Evolutionary conservation across 2,797 vertebrate species (phyloP).

Genomic region (Brachyrhaphis roseni): DNA sequence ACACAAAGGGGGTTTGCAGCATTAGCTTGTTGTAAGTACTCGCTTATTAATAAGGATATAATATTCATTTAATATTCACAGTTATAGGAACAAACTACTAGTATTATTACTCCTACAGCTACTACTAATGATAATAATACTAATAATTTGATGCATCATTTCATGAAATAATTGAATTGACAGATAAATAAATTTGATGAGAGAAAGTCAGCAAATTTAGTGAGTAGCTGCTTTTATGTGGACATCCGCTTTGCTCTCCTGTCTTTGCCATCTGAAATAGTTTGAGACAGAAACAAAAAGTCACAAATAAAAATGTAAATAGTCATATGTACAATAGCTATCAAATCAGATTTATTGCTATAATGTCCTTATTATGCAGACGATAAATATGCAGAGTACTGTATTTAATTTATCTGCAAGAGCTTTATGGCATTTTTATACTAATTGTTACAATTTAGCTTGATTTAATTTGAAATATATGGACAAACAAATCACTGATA

Average conservation of each 20-base stretch:
- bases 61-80: not conserved
- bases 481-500: conserved; percentile 11
- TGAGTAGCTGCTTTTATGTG: not conserved
- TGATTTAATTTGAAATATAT: conserved; percentile 9
- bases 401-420: not conserved
- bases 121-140: not conserved
- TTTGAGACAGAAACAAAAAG: not conserved
- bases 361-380: too few relatives aligned
- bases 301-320: not conserved
- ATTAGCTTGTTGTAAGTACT: too few relatives aligned
- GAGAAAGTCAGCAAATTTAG: not conserved
- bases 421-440: not conserved
- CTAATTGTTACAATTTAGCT: not conserved
- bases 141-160: not conserved
- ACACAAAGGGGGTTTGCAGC: not conserved
- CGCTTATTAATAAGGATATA: not conserved
- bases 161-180: not conserved
- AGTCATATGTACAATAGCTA: not conserved
- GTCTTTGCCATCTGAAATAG: not conserved
- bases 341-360: not conserved
- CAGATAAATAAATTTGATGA: not conserved
- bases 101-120: not conserved
- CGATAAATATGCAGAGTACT: not conserved
- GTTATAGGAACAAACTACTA: not conserved
- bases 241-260: not conserved